These are phyloP conservation scores for Tenthredo distinguenda DNA, from an alignment of 2,888 invertebrate genomes.

Conservation along the genomic window DNA sequence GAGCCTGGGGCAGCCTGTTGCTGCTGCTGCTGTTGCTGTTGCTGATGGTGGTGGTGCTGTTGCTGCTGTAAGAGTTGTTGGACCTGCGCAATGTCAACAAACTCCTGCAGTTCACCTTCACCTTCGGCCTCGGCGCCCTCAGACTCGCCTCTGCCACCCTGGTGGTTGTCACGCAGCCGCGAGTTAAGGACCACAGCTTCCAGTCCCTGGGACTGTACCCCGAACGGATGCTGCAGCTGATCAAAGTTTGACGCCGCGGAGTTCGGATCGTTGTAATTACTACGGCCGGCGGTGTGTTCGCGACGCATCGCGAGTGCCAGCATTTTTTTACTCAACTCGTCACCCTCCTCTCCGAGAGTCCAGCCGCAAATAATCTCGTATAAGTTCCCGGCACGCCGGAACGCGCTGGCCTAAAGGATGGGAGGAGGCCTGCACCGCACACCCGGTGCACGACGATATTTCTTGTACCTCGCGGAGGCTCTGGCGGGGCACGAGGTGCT, in stretches of 20 bases:
- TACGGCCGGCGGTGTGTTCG: constrained; percentile 76
- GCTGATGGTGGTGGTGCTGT: constrained; percentile 71
- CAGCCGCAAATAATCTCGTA: constrained; percentile 33
- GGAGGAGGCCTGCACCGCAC: constrained; percentile 43
- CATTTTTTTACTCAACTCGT: constrained; percentile 73
- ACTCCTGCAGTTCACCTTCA: constrained; percentile 81
- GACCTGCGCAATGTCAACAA: constrained; percentile 91
- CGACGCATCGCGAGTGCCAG: constrained; percentile 77
- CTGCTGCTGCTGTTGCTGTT: constrained; percentile 64
- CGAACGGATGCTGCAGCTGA: constrained; percentile 74
- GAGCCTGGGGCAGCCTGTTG: constrained; percentile 62
- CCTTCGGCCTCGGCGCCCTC: constrained; percentile 65
- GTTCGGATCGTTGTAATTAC: constrained; percentile 74
- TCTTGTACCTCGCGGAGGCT: constrained; percentile 21
- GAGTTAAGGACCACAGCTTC: constrained; percentile 65
- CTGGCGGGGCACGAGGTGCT: constrained; percentile 49
- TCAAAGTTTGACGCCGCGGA: constrained; percentile 74
- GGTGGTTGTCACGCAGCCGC: constrained; percentile 67
- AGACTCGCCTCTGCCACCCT: constrained; percentile 68
- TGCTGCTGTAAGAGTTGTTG: constrained; percentile 86
- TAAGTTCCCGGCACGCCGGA: constrained; percentile 13
- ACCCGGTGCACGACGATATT: neutral
- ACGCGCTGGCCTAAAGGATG: constrained; percentile 1
- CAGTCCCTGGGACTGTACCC: constrained; percentile 59
- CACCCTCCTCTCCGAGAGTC: constrained; percentile 63